Evolutionary conservation across 1,140 invertebrate genomes (phyloP).

Genomic region (Drosophila insularis): DNA sequence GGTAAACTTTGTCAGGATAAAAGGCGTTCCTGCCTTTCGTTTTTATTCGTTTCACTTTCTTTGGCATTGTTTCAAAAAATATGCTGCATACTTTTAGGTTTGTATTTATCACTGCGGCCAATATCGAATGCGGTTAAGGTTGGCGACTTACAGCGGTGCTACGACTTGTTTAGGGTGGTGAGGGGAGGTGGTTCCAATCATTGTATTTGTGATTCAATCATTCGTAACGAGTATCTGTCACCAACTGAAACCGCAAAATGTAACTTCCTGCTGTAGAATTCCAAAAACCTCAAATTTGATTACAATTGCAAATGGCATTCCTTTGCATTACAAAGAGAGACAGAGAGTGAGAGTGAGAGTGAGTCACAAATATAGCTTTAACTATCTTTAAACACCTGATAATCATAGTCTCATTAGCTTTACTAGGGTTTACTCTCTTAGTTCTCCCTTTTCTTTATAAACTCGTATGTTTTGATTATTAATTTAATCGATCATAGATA

Average conservation of each 20-base stretch:
- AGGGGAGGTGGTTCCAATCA: constrained; percentile 32
- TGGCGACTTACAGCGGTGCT: no score
- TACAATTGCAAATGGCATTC: constrained; percentile 66
- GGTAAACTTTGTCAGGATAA: constrained; percentile 26
- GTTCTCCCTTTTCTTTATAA: no score
- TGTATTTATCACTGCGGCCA: constrained; percentile 41
- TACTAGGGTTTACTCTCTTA: no score
- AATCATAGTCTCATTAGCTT: no score
- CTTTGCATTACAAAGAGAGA: constrained; percentile 31
- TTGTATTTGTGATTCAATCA: constrained; percentile 29
- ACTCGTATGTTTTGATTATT: no score
- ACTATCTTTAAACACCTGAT: not conserved
- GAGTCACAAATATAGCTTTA: not conserved
- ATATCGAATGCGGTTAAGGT: constrained; percentile 5
- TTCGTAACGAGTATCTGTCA: constrained; percentile 4
- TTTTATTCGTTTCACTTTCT: constrained; percentile 10
- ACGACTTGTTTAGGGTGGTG: no score
- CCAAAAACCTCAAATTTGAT: constrained; percentile 48
- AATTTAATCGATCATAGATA: no score
- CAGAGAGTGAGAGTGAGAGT: not conserved
- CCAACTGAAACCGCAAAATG: constrained; percentile 30
- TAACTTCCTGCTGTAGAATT: constrained; percentile 51
- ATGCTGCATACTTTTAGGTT: constrained; percentile 53
- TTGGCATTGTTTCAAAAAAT: constrained; percentile 32
- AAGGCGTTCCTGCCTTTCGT: not conserved